Evolutionary conservation across 1,140 invertebrate genomes (phyloP).

Genomic region (Maniola jurtina): DNA sequence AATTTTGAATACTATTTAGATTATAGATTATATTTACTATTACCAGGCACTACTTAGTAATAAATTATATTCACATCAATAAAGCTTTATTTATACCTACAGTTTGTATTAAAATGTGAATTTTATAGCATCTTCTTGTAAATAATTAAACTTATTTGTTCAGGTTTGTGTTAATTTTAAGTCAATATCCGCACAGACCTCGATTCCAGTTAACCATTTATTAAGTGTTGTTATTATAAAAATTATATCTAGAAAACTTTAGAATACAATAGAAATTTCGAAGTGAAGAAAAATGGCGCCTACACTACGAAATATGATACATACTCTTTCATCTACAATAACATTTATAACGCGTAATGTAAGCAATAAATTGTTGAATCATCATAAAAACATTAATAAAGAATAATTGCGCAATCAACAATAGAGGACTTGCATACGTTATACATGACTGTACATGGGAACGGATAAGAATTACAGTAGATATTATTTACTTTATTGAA

Average conservation of each 20-base stretch:
- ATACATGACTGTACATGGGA: neutral
- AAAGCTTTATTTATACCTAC: too few relatives aligned
- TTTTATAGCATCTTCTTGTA: too few relatives aligned
- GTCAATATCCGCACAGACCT: neutral
- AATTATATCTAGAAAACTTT: neutral
- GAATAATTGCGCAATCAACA: neutral
- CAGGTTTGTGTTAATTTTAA: too few relatives aligned
- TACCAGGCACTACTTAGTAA: too few relatives aligned
- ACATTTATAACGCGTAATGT: neutral
- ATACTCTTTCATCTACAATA: conserved; percentile 4
- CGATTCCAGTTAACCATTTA: neutral
- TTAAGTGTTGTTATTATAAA: neutral
- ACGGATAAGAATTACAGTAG: neutral
- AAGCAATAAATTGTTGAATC: neutral
- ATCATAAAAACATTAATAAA: neutral
- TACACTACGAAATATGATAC: conserved; percentile 4
- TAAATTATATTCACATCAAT: too few relatives aligned
- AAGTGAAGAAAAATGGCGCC: conserved; percentile 3
- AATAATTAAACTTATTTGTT: too few relatives aligned
- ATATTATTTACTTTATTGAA: too few relatives aligned
- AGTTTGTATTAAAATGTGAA: too few relatives aligned
- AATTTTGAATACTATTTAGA: too few relatives aligned
- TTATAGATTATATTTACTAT: too few relatives aligned
- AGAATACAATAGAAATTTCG: neutral
- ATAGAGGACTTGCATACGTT: neutral